phyloP scores from a whole-genome alignment of 1,140 invertebrate genomes.

The Tetragnatha versicolor region DNA sequence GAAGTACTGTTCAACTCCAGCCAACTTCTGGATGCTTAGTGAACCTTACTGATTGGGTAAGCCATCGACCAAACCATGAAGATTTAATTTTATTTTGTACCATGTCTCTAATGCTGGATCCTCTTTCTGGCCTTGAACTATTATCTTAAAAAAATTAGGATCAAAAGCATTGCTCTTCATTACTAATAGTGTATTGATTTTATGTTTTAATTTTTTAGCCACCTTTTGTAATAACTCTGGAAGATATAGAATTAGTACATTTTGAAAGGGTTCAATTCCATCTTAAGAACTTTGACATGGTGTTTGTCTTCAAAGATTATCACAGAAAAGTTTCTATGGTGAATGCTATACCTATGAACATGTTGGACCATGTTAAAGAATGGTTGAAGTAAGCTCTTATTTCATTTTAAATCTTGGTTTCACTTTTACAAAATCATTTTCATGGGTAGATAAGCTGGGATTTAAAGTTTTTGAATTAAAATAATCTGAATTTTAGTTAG shows the following conservation, averaged over 20 bases:
- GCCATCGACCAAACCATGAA: background rate
- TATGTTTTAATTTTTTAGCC: constrained; percentile 71
- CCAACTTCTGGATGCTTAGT: constrained; percentile 97
- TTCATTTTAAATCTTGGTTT: constrained; percentile 6
- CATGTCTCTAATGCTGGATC: background rate
- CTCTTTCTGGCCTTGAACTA: no score
- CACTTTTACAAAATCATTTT: background rate
- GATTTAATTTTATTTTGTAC: background rate
- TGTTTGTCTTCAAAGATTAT: constrained; percentile 99
- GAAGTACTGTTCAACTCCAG: constrained; percentile 94
- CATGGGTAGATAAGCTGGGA: no score
- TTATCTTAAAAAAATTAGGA: background rate
- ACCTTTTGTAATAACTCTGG: constrained; percentile 96
- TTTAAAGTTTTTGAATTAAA: no score
- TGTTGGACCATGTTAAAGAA: constrained; percentile 98
- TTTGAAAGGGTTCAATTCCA: constrained; percentile 99
- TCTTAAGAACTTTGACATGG: constrained; percentile 99
- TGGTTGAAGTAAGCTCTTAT: constrained; percentile 88
- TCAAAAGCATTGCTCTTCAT: background rate
- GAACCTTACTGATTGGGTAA: constrained; percentile 95
- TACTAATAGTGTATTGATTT: background rate
- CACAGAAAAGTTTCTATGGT: constrained; percentile 92
- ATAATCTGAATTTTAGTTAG: no score
- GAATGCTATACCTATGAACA: constrained; percentile 97
- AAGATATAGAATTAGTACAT: constrained; percentile 97